These are phyloP conservation scores for Mustela lutreola DNA, from an alignment of 2,113 vertebrate species.

Conservation along the genomic window DNA sequence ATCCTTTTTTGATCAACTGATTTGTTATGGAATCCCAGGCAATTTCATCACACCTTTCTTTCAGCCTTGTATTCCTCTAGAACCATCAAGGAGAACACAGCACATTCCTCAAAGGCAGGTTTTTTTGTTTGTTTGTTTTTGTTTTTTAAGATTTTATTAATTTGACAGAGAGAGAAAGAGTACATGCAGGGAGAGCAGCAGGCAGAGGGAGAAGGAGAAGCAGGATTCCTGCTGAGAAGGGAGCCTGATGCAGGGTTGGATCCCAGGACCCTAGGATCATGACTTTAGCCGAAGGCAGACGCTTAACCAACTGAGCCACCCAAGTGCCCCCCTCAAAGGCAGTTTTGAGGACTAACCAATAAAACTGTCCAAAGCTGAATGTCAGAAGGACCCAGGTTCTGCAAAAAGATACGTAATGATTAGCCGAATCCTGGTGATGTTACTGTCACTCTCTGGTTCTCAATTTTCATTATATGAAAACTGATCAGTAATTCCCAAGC, in stretches of 20 bases:
- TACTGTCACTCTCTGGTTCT: neutral
- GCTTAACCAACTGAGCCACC: no score
- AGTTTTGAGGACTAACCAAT: constrained; percentile 34
- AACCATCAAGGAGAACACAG: neutral
- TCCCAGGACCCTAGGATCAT: no score
- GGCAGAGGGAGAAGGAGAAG: no score
- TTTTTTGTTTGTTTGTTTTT: neutral
- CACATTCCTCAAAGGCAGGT: neutral
- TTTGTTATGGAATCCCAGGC: neutral
- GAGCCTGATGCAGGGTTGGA: no score
- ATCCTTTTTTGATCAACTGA: neutral
- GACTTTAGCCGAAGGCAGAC: no score
- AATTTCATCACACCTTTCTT: neutral
- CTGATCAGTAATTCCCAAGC: neutral
- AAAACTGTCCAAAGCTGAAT: neutral
- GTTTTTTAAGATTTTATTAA: no score
- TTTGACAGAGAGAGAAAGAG: no score
- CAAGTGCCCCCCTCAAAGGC: neutral
- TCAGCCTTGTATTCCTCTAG: neutral
- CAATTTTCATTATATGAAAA: neutral
- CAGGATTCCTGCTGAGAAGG: no score
- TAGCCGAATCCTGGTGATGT: neutral
- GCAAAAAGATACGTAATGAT: neutral
- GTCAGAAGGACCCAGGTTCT: neutral
- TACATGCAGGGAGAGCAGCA: no score